These are phyloP conservation scores for Sebastes nivosus DNA, from an alignment of 2,797 vertebrate species.

Conservation along the genomic window DNA sequence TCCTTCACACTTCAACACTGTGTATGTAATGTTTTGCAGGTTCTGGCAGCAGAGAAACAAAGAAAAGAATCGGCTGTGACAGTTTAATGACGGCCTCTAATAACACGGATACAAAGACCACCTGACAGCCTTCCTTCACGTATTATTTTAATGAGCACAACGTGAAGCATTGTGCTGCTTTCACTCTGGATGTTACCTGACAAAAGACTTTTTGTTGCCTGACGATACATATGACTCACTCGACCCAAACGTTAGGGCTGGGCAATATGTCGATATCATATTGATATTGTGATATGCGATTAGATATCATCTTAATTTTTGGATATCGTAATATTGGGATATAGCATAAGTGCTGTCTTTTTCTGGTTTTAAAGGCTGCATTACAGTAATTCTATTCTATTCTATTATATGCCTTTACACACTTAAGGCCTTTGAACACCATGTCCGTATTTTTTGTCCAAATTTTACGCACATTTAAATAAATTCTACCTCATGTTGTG, in stretches of 20 bases:
- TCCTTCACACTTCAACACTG: background rate
- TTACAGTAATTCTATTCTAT: background rate
- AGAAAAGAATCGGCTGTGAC: slow-evolving; percentile 11
- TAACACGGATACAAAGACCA: slow-evolving; percentile 7
- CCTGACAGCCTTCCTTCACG: background rate
- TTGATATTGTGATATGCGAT: too few relatives aligned
- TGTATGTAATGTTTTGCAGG: background rate
- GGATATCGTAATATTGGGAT: background rate
- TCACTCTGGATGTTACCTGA: background rate
- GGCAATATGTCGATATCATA: background rate
- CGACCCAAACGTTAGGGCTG: background rate
- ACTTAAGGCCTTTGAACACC: too few relatives aligned
- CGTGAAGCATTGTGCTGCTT: background rate
- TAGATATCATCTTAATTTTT: background rate
- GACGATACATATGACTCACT: background rate
- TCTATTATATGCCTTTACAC: too few relatives aligned
- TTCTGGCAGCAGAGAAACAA: slow-evolving; percentile 11
- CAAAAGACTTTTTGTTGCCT: background rate
- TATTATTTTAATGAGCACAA: slow-evolving; percentile 11
- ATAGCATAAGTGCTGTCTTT: background rate
- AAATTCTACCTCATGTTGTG: too few relatives aligned
- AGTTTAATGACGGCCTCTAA: slow-evolving; percentile 30
- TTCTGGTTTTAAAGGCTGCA: background rate
- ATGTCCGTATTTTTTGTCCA: too few relatives aligned
- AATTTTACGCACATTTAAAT: too few relatives aligned